Conservation (phyloP, 92 coral and sea anemone genomes). For the Epizoanthus scotinus region DNA sequence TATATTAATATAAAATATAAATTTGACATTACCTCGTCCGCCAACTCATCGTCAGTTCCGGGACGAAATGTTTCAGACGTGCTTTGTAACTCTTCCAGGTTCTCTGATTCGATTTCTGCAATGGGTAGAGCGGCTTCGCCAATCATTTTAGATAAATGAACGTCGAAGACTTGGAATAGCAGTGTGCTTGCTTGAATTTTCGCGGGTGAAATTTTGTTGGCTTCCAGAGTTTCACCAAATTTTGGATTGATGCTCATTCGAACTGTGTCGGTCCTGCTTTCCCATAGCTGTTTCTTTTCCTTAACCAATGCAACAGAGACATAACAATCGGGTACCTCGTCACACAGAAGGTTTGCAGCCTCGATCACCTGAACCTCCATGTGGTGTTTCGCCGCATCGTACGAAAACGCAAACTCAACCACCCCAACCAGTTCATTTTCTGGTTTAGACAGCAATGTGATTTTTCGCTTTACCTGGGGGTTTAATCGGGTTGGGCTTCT, state of each 20-base stretch:
- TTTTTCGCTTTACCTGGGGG: slow-evolving; percentile 19
- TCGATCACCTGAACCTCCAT: background rate
- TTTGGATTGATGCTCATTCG: slow-evolving; percentile 63
- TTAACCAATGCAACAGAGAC: slow-evolving; percentile 36
- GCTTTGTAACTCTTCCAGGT: background rate
- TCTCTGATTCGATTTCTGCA: slow-evolving; percentile 46
- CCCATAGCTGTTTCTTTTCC: slow-evolving; percentile 24
- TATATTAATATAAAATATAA: too few relatives aligned
- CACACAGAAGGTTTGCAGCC: slow-evolving; percentile 16
- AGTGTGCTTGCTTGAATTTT: slow-evolving; percentile 65
- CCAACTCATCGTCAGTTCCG: slow-evolving; percentile 16
- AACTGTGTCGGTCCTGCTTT: slow-evolving; percentile 14
- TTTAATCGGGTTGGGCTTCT: slow-evolving; percentile 14
- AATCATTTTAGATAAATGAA: slow-evolving; percentile 47
- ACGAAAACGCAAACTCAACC: slow-evolving; percentile 22
- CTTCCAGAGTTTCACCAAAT: slow-evolving; percentile 75
- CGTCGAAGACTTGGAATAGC: slow-evolving; percentile 70
- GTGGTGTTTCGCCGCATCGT: slow-evolving; percentile 24
- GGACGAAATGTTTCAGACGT: background rate
- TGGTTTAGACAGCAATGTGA: slow-evolving; percentile 22
- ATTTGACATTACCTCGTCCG: slow-evolving; percentile 16
- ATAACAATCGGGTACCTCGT: slow-evolving; percentile 18
- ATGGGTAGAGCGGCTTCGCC: slow-evolving; percentile 76
- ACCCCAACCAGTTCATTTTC: slow-evolving; percentile 23
- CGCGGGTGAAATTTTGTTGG: slow-evolving; percentile 57